phyloP scores from a whole-genome alignment of 2,797 vertebrate species.

The Brachymystax lenok region DNA sequence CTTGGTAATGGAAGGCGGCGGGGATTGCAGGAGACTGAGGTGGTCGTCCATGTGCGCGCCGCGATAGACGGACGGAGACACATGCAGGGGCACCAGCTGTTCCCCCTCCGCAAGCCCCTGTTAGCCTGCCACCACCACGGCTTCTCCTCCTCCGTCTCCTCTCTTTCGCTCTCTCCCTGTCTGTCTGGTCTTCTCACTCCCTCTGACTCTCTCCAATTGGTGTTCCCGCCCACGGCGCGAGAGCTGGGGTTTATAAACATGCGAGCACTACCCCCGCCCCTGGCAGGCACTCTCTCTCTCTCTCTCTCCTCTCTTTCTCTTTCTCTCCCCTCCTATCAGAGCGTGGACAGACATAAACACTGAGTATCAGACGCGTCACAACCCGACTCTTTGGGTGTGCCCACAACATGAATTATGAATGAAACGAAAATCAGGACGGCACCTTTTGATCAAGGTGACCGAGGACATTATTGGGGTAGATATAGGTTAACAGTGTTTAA shows the following conservation, averaged over 20 bases:
- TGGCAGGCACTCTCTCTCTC: conserved; percentile 36
- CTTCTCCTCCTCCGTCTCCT: conserved; percentile 32
- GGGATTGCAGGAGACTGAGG: conserved; percentile 89
- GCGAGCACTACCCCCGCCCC: conserved; percentile 68
- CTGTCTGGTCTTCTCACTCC: conserved; percentile 39
- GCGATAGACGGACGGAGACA: conserved; percentile 64
- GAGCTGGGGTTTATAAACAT: conserved; percentile 75
- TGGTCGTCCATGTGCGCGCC: conserved; percentile 87
- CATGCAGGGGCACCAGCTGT: conserved; percentile 72
- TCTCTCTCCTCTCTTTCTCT: neutral
- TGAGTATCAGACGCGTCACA: conserved; percentile 72
- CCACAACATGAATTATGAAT: conserved; percentile 33
- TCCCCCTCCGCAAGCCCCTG: conserved; percentile 73
- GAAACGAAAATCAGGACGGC: no score
- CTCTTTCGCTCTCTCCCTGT: conserved; percentile 32
- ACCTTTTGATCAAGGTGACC: no score
- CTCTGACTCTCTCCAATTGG: conserved; percentile 61
- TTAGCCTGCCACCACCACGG: conserved; percentile 67
- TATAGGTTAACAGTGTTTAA: no score
- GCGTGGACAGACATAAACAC: conserved; percentile 62
- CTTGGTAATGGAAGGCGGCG: conserved; percentile 79
- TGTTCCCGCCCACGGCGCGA: conserved; percentile 73
- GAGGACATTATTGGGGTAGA: no score
- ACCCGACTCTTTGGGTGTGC: conserved; percentile 61
- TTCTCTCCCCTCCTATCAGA: conserved; percentile 60